A percentile compares a stretch with the other conserved stretches of the same genome.
phyloP scores from a whole-genome alignment of 2,888 invertebrate species.

The Drosophila niveifrons region DNA sequence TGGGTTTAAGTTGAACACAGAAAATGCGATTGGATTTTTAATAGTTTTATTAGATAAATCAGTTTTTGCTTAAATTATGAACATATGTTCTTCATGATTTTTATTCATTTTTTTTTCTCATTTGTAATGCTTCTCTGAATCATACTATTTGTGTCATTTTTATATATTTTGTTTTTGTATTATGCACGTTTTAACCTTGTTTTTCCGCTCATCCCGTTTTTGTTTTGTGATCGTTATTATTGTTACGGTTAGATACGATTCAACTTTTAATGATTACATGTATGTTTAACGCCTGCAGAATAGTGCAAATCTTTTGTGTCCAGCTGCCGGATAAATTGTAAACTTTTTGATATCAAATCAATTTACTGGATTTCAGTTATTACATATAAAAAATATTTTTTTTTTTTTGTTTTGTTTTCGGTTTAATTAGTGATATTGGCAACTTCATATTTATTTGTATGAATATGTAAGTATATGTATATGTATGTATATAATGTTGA shows the following conservation, averaged over 20 bases:
- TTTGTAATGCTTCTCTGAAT: conserved; percentile 44
- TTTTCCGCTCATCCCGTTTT: conserved; percentile 11
- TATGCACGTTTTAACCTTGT: conserved; percentile 28
- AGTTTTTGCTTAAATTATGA: conserved; percentile 58
- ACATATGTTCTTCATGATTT: background rate
- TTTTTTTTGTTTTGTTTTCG: conserved; percentile 52
- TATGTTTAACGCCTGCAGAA: conserved; percentile 32
- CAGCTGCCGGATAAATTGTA: conserved; percentile 36
- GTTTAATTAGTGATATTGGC: conserved; percentile 78
- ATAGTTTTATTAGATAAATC: conserved; percentile 66
- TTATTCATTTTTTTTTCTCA: conserved; percentile 28
- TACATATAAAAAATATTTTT: conserved; percentile 61
- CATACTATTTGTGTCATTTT: conserved; percentile 36
- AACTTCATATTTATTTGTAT: conserved; percentile 61
- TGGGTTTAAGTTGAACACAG: background rate
- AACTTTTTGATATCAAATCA: conserved; percentile 44
- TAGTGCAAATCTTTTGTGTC: conserved; percentile 43
- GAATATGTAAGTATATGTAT: conserved; percentile 59
- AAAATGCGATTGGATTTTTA: conserved; percentile 27
- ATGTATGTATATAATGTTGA: conserved; percentile 59
- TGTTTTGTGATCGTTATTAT: conserved; percentile 21
- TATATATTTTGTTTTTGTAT: conserved; percentile 38
- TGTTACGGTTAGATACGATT: conserved; percentile 28
- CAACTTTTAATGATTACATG: conserved; percentile 23
- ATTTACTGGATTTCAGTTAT: conserved; percentile 54